These are phyloP conservation scores for Harpalus rufipes DNA, from an alignment of 2,888 invertebrate genomes.

Conservation along the genomic window DNA sequence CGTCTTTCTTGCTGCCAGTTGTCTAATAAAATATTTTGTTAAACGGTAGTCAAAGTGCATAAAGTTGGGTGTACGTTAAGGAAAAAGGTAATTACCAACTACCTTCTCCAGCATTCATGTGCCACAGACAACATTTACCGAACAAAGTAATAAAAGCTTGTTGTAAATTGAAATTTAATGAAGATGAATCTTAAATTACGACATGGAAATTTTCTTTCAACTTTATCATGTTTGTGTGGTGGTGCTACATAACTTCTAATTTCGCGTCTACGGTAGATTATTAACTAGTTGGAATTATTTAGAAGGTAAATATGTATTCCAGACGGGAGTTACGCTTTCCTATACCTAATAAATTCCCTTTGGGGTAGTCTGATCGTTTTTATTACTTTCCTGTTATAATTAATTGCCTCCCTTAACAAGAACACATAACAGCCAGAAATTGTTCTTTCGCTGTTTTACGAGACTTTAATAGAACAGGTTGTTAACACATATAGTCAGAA, in stretches of 20 bases:
- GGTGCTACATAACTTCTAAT: constrained; percentile 42
- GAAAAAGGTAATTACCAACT: constrained; percentile 51
- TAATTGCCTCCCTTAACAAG: constrained; percentile 1
- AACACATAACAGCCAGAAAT: not conserved
- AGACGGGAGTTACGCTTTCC: constrained; percentile 21
- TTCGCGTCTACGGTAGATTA: constrained; percentile 43
- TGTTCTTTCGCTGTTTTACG: not conserved
- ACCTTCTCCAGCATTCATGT: constrained; percentile 48
- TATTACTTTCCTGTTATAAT: not conserved
- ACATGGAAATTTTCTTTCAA: constrained; percentile 52
- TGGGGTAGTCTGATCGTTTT: constrained; percentile 18
- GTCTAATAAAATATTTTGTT: constrained; percentile 22
- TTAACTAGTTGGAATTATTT: constrained; percentile 38
- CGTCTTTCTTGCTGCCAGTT: not conserved
- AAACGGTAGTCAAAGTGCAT: constrained; percentile 21
- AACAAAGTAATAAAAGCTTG: constrained; percentile 54
- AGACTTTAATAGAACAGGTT: not conserved
- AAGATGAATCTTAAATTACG: constrained; percentile 52
- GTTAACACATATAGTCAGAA: too few species aligned
- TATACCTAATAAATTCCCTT: constrained; percentile 23
- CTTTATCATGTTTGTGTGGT: constrained; percentile 55
- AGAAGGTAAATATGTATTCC: constrained; percentile 48
- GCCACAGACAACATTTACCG: constrained; percentile 43
- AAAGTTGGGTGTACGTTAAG: constrained; percentile 23
- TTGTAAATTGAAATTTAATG: constrained; percentile 61